These are phyloP conservation scores for Parnassius apollo DNA, from an alignment of 2,888 invertebrate genomes.

Conservation along the genomic window DNA sequence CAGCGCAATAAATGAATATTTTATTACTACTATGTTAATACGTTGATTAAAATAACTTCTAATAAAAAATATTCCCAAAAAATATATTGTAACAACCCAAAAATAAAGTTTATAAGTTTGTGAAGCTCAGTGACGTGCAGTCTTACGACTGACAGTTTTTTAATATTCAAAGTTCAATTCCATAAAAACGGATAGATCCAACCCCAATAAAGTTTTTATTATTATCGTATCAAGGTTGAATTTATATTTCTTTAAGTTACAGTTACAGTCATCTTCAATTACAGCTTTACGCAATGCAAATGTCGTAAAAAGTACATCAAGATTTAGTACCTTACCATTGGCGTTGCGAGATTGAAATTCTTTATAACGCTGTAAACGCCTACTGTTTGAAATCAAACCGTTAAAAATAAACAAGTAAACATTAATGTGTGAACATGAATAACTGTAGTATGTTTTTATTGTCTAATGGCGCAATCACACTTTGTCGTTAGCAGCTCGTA, in stretches of 20 bases:
- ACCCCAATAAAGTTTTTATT: neutral
- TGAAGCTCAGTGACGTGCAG: too few relatives aligned
- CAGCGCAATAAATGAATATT: too few relatives aligned
- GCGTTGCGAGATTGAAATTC: constrained; percentile 12
- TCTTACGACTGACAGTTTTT: too few relatives aligned
- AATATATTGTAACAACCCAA: too few relatives aligned
- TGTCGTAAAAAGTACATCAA: constrained; percentile 17
- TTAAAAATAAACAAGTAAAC: neutral
- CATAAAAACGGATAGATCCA: neutral
- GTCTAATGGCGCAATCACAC: too few relatives aligned
- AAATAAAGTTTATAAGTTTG: too few relatives aligned
- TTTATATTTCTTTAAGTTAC: constrained; percentile 9
- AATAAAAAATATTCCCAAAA: too few relatives aligned
- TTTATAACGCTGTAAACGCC: constrained; percentile 19
- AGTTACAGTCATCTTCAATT: constrained; percentile 5
- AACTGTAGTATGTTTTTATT: neutral
- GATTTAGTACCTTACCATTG: constrained; percentile 7
- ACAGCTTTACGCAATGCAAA: constrained; percentile 12
- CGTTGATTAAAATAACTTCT: too few relatives aligned
- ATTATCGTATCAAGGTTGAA: neutral
- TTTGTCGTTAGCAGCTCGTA: too few relatives aligned
- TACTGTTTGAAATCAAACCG: constrained; percentile 13
- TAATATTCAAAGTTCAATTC: neutral
- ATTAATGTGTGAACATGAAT: neutral
- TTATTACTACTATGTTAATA: too few relatives aligned